These are phyloP conservation scores for Sphaeramia orbicularis DNA, from an alignment of 2,797 vertebrate genomes.

Conservation along the genomic window DNA sequence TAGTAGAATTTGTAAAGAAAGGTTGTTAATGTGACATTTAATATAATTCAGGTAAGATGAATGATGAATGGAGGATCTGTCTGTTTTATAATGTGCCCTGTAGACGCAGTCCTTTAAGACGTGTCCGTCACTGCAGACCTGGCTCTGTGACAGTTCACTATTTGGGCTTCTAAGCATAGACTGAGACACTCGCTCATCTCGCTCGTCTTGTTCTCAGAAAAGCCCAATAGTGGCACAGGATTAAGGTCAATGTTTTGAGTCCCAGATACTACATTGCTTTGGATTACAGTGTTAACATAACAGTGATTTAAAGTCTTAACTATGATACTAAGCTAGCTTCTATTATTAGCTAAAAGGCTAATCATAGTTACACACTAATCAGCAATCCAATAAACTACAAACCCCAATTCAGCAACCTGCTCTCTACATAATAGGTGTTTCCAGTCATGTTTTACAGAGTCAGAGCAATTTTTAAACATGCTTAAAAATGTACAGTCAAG, in stretches of 20 bases:
- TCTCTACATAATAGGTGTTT: constrained; percentile 46
- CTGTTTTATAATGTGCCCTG: constrained; percentile 23
- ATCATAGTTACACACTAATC: constrained; percentile 72
- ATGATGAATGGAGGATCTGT: background rate
- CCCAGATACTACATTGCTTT: constrained; percentile 72
- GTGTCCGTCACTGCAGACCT: constrained; percentile 23
- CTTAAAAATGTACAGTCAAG: background rate
- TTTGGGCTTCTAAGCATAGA: constrained; percentile 54
- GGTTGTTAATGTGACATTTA: background rate
- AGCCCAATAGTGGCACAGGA: constrained; percentile 71
- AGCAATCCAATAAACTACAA: constrained; percentile 73
- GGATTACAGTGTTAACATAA: constrained; percentile 84
- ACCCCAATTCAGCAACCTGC: constrained; percentile 39
- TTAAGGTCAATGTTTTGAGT: constrained; percentile 83
- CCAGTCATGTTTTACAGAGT: background rate
- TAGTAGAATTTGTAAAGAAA: background rate
- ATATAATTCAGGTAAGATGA: background rate
- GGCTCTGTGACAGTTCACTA: constrained; percentile 50
- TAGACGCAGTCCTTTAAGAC: background rate
- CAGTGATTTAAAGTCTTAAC: constrained; percentile 82
- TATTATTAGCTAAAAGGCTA: constrained; percentile 84
- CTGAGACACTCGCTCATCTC: constrained; percentile 21
- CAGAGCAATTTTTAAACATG: background rate
- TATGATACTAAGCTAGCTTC: constrained; percentile 74
- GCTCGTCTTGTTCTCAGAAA: constrained; percentile 61